These are phyloP conservation scores for Pararge aegeria DNA, from an alignment of 1,140 invertebrate genomes.

Conservation along the genomic window DNA sequence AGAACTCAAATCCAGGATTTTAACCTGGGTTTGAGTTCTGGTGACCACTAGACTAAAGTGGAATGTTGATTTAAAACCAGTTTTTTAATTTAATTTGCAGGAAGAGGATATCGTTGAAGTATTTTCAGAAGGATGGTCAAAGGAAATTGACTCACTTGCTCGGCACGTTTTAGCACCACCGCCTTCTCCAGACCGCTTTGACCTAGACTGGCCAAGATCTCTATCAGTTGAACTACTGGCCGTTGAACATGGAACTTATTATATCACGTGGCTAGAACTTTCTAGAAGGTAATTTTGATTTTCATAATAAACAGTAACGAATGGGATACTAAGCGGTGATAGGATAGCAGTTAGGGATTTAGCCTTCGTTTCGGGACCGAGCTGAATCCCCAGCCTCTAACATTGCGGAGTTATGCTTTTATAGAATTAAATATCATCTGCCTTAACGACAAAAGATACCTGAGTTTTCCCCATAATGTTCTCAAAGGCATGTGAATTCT, in stretches of 20 bases:
- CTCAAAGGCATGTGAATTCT: no score
- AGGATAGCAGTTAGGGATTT: no score
- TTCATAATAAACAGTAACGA: neutral
- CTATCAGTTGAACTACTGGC: conserved; percentile 89
- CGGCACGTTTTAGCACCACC: conserved; percentile 73
- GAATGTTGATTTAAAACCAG: neutral
- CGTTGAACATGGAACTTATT: conserved; percentile 86
- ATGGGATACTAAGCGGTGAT: no score
- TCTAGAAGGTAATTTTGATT: conserved; percentile 70
- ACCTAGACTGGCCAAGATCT: conserved; percentile 82
- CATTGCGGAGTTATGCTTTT: no score
- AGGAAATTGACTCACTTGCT: conserved; percentile 63
- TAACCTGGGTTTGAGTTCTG: no score
- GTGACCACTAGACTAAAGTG: no score
- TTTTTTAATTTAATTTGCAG: conserved; percentile 30
- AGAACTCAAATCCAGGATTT: no score
- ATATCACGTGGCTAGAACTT: conserved; percentile 91
- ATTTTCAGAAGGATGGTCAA: conserved; percentile 90
- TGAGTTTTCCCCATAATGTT: no score
- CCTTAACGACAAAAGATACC: no score
- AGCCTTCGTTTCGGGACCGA: no score
- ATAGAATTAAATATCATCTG: no score
- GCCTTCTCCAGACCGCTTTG: conserved; percentile 80
- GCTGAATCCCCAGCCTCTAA: no score
- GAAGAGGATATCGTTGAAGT: conserved; percentile 85